phyloP scores from a whole-genome alignment of 2,797 vertebrate genomes.

The Sebastes steindachneri region DNA sequence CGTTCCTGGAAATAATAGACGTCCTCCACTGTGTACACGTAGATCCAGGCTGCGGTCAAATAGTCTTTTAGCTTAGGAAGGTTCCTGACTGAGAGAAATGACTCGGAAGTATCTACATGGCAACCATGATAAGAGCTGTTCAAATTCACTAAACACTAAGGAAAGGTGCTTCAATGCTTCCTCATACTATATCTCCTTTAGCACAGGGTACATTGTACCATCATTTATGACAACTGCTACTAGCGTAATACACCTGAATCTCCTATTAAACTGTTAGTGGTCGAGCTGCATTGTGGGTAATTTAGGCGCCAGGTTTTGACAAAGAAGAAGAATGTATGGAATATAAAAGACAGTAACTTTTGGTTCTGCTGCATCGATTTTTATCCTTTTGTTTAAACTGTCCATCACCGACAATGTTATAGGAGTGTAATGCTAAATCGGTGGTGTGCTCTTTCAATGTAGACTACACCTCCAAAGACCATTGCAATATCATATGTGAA shows the following conservation, averaged over 20 bases:
- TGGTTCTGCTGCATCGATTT: neutral
- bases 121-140: no score
- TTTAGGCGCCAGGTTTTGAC: neutral
- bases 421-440: neutral
- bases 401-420: neutral
- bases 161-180: no score
- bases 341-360: neutral
- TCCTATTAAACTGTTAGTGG: neutral
- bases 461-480: neutral
- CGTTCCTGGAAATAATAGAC: no score
- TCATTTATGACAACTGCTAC: no score
- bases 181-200: no score
- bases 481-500: neutral
- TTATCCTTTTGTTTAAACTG: neutral
- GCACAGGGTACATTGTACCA: no score
- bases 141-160: no score
- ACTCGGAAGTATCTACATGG: no score
- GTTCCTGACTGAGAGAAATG: no score
- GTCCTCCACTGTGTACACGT: no score
- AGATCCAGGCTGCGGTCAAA: no score
- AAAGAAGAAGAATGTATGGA: neutral
- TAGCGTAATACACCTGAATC: neutral
- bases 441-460: neutral
- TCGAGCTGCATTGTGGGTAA: neutral
- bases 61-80: no score